Evolutionary conservation across 37 sponge, comb jelly and placozoan species (phyloP).

Genomic region (Chondrosia reniformis): DNA sequence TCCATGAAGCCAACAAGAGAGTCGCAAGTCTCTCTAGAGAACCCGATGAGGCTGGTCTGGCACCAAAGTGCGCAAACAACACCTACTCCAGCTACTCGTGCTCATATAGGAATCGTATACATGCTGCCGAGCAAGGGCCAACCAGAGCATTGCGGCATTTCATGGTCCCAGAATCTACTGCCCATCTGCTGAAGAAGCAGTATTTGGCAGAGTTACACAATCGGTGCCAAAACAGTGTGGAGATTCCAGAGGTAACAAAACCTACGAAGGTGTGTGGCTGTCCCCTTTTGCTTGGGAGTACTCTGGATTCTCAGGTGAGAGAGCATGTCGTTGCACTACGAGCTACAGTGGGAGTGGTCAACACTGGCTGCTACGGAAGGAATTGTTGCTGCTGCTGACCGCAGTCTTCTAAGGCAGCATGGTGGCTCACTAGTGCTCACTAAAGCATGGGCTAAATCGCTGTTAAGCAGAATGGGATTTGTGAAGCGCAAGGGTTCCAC

Average conservation of each 20-base stretch:
- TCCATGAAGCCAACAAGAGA: not conserved
- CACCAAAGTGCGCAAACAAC: not conserved
- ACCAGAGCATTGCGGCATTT: constrained; percentile 19
- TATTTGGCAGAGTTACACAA: not conserved
- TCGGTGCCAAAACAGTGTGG: not conserved
- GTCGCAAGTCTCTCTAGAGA: not conserved
- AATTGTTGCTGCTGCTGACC: constrained; percentile 23
- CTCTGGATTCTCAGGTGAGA: not conserved
- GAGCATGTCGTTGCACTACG: not conserved
- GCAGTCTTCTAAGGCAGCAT: constrained; percentile 6
- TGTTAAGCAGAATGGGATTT: constrained; percentile 32
- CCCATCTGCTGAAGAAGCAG: constrained; percentile 6
- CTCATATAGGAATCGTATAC: constrained; percentile 18
- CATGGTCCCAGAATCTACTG: not conserved
- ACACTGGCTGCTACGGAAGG: constrained; percentile 43
- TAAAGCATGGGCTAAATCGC: constrained; percentile 44
- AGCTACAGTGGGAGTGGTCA: constrained; percentile 16
- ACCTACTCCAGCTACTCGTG: not conserved
- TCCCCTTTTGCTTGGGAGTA: not conserved
- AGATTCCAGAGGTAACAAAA: not conserved
- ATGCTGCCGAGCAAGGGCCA: constrained; percentile 31
- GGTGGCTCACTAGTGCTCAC: constrained; percentile 39
- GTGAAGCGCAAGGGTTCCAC: constrained; percentile 35
- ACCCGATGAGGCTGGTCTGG: not conserved
- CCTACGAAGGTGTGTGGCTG: not conserved